phyloP scores from a whole-genome alignment of 1,140 invertebrate species.

The Acarapis woodi region DNA sequence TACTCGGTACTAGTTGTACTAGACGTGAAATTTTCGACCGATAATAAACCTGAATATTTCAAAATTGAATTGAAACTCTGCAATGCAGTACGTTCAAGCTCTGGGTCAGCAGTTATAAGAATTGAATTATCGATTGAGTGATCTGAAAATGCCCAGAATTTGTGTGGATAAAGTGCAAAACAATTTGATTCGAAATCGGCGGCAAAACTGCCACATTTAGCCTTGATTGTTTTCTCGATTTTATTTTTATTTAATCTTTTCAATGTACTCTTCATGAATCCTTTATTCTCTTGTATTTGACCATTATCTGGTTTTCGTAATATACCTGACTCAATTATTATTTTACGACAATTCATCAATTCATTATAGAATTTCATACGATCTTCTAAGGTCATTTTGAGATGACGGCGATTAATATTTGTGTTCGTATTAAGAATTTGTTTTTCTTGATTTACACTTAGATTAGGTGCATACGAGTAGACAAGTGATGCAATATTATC shows the following conservation, averaged over 20 bases:
- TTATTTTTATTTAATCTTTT: conserved; percentile 50
- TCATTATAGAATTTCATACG: conserved; percentile 46
- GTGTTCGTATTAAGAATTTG: neutral
- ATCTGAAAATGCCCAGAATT: conserved; percentile 68
- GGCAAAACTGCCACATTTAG: conserved; percentile 13
- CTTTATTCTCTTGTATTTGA: conserved; percentile 30
- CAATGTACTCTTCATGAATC: conserved; percentile 58
- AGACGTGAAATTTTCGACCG: neutral
- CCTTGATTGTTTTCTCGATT: conserved; percentile 32
- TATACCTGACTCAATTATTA: conserved; percentile 48
- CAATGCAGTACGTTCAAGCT: conserved; percentile 44
- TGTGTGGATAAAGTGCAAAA: conserved; percentile 54
- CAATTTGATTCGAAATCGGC: conserved; percentile 34
- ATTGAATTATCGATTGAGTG: conserved; percentile 44
- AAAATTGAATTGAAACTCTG: conserved; percentile 29
- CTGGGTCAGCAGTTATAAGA: conserved; percentile 47
- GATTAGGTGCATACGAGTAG: conserved; percentile 37
- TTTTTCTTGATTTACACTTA: neutral
- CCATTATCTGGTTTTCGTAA: conserved; percentile 47
- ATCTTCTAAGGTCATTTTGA: conserved; percentile 27
- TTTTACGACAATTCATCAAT: conserved; percentile 28
- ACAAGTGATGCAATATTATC: conserved; percentile 65
- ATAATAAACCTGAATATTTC: conserved; percentile 47
- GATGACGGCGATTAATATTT: neutral
- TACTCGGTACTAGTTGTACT: neutral